Base-by-base conservation (phyloP, 2,113 vertebrate genomes). In the Delphinapterus leucas region DNA sequence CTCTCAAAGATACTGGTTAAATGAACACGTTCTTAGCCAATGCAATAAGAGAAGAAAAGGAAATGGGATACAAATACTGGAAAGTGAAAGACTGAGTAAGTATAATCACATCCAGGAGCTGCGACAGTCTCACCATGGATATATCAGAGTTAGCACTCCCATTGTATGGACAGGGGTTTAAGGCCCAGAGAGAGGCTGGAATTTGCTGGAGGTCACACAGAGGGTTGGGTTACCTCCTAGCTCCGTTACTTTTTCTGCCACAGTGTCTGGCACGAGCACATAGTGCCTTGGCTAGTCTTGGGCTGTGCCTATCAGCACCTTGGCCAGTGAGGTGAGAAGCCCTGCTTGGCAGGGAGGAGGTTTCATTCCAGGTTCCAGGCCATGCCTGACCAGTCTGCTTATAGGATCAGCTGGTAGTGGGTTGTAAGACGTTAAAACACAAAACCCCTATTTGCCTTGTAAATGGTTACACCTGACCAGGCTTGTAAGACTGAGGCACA, bases 381-480 rank as follows among this genome's bases (percentile, higher is more conserved):
- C 76, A 38, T 0, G 17, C 60, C 14, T 65, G 38, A 74, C 17
- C 67, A 26, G 63, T 47, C 26, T 73, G 65, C 60, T 77, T 41
- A n/a, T n/a, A 68, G 36, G n/a, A 73, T 85, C 65, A 33, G 73
- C 47, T 53, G 20, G 41, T 49, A 41, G 33, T 20, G 28, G 70
- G 60, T 31, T 88, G 6, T 85, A 44, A 93, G 81, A 26, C 53
- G 55, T 67, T 86, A 88, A 95, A 95, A 80, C 49, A 70, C 41
- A 88, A 90, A 95, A 74, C 20, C 53, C 38, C 28, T 36, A 86
- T 97, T 97, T 98, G 94, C 81, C 83, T 97, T 94, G 88, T 89
- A 97, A 94, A 97, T 96, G 21, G 70, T 94, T 85, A 55, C 6
- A 94, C 76, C 60, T 13, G 31, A 61, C 81, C 38, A 49, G 76